Evolutionary conservation across 2,797 vertebrate species (phyloP), one percentile per base, ranked within the genome.

Genomic region (Serranus cabrilla): DNA sequence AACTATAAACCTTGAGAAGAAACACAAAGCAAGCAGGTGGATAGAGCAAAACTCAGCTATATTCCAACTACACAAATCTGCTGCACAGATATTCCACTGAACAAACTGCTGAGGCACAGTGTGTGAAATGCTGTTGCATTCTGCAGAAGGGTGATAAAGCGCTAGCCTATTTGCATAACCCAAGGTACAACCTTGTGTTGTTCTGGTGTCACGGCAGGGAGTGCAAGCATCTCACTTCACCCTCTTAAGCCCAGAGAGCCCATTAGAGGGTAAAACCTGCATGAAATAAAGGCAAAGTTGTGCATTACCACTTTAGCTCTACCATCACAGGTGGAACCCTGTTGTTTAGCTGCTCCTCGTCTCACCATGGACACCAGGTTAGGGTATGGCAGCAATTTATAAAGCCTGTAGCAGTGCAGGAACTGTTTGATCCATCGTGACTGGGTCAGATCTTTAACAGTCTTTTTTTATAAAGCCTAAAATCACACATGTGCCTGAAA

Each of bases 111-210:
- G 60, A 71, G n/a, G 54, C 57, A 46, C 37, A 21, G 42, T 65
- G 59, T 71, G 54, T 50, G 34, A 80, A 86, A 76, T 47, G 62
- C 54, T 11, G 7, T 9, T 76, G 51, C 69, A 56, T 2, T 42
- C 73, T 58, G 65, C 65, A 77, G 25, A 66, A 39, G 39, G 54
- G 65, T 70, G 51, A 78, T 46, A 64, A 57, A 81, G 56, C 23
- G 20, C 7, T 25, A 5, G 8, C 23, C 20, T 43, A 61, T 82
- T 73, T 72, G 27, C 74, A 80, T 55, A 52, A 64, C 50, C 57
- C 27, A 42, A 39, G 37, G 59, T 64, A 58, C 52, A 72, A 49
- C 64, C 40, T 21, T 72, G 17, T 66, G 52, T 65, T 66, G 52
- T 50, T 57, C 31, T 71, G 51, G n/a, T 70, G 49, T 78, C 67